Evolutionary conservation across 37 sponge, comb jelly and placozoan species (phyloP).

Genomic region (Halichondria panicea): DNA sequence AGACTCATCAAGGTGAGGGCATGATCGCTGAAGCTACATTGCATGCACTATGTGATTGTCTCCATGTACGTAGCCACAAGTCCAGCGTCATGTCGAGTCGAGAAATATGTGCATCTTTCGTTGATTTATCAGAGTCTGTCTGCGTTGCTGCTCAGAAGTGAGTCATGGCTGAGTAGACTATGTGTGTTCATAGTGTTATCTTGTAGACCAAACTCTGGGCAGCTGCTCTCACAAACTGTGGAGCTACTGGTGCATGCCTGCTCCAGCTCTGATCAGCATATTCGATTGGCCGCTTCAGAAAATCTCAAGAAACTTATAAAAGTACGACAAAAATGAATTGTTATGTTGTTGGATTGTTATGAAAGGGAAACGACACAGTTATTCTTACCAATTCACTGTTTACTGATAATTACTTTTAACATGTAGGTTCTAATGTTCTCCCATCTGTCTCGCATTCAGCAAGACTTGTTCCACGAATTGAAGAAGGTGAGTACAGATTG

Average conservation of each 20-base stretch:
- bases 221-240: constrained; percentile 17
- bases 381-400: no score
- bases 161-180: background rate
- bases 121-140: constrained; percentile 32
- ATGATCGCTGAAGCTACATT: background rate
- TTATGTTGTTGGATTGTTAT: no score
- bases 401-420: no score
- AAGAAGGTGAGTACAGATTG: constrained; percentile 36
- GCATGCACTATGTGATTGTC: background rate
- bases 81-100: constrained; percentile 23
- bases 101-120: constrained; percentile 33
- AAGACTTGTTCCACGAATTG: constrained; percentile 60
- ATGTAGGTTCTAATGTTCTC: constrained; percentile 22
- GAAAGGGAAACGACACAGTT: no score
- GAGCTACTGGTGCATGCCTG: constrained; percentile 54
- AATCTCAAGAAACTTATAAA: constrained; percentile 59
- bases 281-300: constrained; percentile 44
- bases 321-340: constrained; percentile 15
- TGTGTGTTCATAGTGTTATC: background rate
- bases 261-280: constrained; percentile 27
- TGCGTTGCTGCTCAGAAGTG: constrained; percentile 17
- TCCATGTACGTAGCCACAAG: constrained; percentile 3
- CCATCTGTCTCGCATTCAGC: constrained; percentile 40
- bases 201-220: constrained; percentile 7
- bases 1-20: constrained; percentile 13